Evolutionary conservation across 2,888 invertebrate species (phyloP).

Genomic region (Calameuta filiformis): DNA sequence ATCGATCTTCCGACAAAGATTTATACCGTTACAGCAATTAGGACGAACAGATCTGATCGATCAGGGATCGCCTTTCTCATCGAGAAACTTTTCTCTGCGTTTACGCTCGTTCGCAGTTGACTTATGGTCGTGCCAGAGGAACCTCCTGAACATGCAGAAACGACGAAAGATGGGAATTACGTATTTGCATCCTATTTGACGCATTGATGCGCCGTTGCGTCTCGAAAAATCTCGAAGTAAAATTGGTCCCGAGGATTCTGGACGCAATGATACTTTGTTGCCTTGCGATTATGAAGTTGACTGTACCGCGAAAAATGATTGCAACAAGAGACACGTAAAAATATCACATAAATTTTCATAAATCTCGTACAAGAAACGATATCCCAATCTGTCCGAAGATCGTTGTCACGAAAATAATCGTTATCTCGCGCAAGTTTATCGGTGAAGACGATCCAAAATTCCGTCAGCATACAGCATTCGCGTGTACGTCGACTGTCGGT

Average conservation of each 20-base stretch:
- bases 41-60: not conserved
- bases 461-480: not conserved
- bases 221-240: not conserved
- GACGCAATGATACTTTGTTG: not conserved
- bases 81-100: not conserved
- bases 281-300: not conserved
- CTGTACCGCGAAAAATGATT: not conserved
- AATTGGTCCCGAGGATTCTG: not conserved
- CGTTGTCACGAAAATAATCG: not conserved
- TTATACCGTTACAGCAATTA: not conserved
- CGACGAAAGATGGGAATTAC: slow-evolving; percentile 17
- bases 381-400: not conserved
- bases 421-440: not conserved
- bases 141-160: slow-evolving; percentile 17
- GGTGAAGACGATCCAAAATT: too few species aligned
- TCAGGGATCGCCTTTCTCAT: not conserved
- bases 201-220: slow-evolving; percentile 34
- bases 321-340: not conserved
- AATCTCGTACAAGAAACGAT: not conserved
- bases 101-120: not conserved
- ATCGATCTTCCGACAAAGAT: not conserved
- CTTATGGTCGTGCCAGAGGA: slow-evolving; percentile 18
- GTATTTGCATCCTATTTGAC: slow-evolving; percentile 40
- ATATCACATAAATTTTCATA: not conserved
- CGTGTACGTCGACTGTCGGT: not conserved